Evolutionary conservation across 2,888 invertebrate genomes (phyloP).

Genomic region (Cantharis rufa): DNA sequence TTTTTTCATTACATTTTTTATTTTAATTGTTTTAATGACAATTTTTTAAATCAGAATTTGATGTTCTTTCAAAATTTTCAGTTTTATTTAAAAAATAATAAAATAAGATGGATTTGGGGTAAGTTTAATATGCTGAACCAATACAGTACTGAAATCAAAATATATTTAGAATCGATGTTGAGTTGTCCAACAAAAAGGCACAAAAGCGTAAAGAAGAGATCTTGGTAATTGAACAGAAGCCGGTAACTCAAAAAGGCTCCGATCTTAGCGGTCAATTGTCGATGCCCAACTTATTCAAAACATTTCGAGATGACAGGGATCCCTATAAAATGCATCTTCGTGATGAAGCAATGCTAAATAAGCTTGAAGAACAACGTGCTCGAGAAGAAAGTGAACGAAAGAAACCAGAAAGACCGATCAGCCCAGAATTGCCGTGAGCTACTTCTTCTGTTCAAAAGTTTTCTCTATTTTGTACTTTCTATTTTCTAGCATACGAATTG

Average conservation of each 20-base stretch:
- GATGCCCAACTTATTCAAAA: slow-evolving; percentile 7
- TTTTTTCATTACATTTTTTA: not conserved
- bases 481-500: slow-evolving; percentile 20
- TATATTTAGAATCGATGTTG: not conserved
- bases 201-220: not conserved
- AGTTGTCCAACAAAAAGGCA: not conserved
- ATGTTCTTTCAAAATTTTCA: not conserved
- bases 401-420: slow-evolving; percentile 12
- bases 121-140: not conserved
- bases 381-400: not conserved
- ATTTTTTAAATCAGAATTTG: not conserved
- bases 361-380: not conserved
- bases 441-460: not conserved
- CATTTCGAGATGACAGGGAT: not conserved
- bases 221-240: not conserved
- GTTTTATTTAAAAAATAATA: not conserved
- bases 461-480: not conserved
- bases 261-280: slow-evolving; percentile 5
- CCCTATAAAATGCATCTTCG: slow-evolving; percentile 1
- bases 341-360: slow-evolving; percentile 4
- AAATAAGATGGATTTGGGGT: not conserved
- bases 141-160: not conserved
- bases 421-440: slow-evolving; percentile 23
- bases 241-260: not conserved
- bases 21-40: not conserved